Evolutionary conservation across 2,113 vertebrate species (phyloP), one percentile per base, ranked within the genome.

Genomic region (Leucosticte australis): DNA sequence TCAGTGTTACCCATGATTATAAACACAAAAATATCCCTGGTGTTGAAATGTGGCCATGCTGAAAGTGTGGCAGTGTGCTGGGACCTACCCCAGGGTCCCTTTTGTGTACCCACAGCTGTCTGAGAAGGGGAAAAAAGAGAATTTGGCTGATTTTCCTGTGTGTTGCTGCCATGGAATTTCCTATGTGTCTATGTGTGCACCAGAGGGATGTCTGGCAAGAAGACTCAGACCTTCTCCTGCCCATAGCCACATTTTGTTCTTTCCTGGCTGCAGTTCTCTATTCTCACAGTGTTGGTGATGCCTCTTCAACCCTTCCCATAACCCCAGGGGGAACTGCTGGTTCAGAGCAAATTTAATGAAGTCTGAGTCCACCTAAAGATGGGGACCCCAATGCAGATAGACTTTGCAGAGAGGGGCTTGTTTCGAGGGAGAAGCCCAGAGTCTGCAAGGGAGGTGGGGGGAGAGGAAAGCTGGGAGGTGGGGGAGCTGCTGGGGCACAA

Each of bases 301-400:
- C 28, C 23, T 70, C 33, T 87, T 46, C 30, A 21, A 5, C 13
- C n/a, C 9, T 57, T 27, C 42, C 4, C 0, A 0, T 15, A 57
- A 57, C 41, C 20, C 15, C n/a, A 33, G 31, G 60, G 42, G 20
- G 22, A 74, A 4, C 64, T 74, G 39, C 64, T 91, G n/a, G 1
- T 44, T 37, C 47, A 42, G 31, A 24, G 24, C 20, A 52, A 24
- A n/a, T 59, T 10, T 44, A 37, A 31, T 55, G 1, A 8, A 31
- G 2, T 30, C 31, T 44, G 23, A 37, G 21, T 9, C 8, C 15
- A 6, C 21, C 26, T 64, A 2, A 28, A 86, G 7, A 8, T n/a
- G 31, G 10, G 22, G 20, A 46, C 6, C 7, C 31, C 31, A 21
- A 1, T 1, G 20, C 20, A n/a, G 50, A 22, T 6, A 2, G 1